Evolutionary conservation across 2,888 invertebrate species (phyloP), one percentile per base, ranked within the genome.

Genomic region (Drosophila neotestacea): DNA sequence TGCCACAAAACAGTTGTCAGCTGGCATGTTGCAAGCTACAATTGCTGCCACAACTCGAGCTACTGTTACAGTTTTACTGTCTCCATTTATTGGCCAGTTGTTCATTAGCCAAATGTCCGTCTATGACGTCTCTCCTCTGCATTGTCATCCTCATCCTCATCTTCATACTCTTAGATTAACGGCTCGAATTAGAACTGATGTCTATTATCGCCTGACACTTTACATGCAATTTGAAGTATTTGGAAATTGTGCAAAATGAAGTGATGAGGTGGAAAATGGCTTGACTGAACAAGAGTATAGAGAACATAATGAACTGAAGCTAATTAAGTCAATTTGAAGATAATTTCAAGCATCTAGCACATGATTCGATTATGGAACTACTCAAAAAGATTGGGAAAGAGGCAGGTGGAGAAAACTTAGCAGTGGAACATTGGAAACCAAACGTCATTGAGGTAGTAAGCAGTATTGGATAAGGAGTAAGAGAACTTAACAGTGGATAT

Each of bases 1-100:
- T 85, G 84, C 81, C 61, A 80, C 86, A 85, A 81, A 82, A 85
- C 86, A 83, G 86, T 81, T 84, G 86, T 78, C 83, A 80, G 73
- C 68, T 86, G 81, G 68, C 79, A 34, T 48, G 46, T 27, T 28
- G 32, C 42, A 30, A 11, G 66, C 41, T n/a, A 16, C 6, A 11
- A 27, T 27, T 46, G 30, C 22, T 39, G 11, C 34, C 11, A 10
- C n/a, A 6, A 7, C 16, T 22, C 16, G n/a, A 38, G 39, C 16
- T 13, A 44, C 13, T 42, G 42, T 55, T 54, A 42, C 63, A 46
- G 54, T 54, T 58, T 52, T 73, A 71, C 69, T 73, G 60, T 66
- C 71, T 3, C 65, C 79, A 76, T 73, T 87, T 70, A 79, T 73
- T 87, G 79, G 79, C 68, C 69, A 64, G 65, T 70, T 75, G 69